Evolutionary conservation across 2,888 invertebrate species (phyloP), one percentile per base, ranked within the genome.

Genomic region (Caenorhabditis sp.): DNA sequence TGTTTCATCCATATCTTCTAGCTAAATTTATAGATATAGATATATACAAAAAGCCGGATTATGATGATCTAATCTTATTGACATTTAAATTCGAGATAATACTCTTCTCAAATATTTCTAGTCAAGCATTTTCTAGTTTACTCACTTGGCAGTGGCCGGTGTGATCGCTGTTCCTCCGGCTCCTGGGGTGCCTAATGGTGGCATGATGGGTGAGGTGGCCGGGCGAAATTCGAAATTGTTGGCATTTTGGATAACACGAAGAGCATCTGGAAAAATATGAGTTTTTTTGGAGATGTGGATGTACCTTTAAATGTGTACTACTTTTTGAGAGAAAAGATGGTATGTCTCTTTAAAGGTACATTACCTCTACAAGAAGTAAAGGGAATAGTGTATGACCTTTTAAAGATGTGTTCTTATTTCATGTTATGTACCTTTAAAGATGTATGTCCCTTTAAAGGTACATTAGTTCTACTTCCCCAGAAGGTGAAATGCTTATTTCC

Each of bases 191-290:
- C 43, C 43, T 12, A 43, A 14, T 12, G 43, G 43, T 14, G 43
- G 43, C 2, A 43, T 43, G 36, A 68, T 61, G 5, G 72, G 67
- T 3, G 72, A 68, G 7, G 65, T 27, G 31, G 60, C 62, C 14
- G 59, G 62, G 12, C 43, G 58, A 65, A 73, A 73, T 52, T 75
- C 69, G 63, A 75, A 77, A 49, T 71, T 72, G 63, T 75, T 69
- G 23, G 61, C 20, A 14, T 49, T 54, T 38, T 77, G 77, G 50
- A 77, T 67, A 5, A 64, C 70, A 8, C 68, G 67, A 2, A 77
- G 65, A 2, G 77, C 77, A 60, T 77, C 77, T 77, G 74, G 31
- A 77, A 77, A 25, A 36, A 31, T 7, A 31, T 31, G 31, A 10
- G 31, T 7, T 31, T 31, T 31, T 31, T 31, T 31, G 4, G 31